Conservation (phyloP, 2,888 invertebrate species). For the Cerastoderma edule region DNA sequence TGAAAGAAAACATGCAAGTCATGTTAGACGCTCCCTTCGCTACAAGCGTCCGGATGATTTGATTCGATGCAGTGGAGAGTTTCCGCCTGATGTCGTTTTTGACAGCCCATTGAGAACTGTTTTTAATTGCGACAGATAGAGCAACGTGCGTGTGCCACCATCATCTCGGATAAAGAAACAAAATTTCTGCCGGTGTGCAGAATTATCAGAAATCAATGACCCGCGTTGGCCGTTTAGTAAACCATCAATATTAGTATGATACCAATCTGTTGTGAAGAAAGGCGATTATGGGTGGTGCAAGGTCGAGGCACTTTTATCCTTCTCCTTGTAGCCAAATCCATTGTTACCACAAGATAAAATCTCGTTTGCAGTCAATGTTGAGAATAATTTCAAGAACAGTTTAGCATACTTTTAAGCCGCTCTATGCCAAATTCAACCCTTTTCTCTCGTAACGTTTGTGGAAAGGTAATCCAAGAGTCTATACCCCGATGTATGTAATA, state of each 20-base stretch:
- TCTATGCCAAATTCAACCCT: too few relatives aligned
- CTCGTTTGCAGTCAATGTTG: too few relatives aligned
- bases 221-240: not conserved
- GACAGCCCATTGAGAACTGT: slow-evolving; percentile 27
- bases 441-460: too few relatives aligned
- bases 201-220: slow-evolving; percentile 19
- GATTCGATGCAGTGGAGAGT: slow-evolving; percentile 10
- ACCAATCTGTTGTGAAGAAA: not conserved
- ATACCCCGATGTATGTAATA: too few relatives aligned
- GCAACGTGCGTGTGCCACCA: slow-evolving; percentile 7
- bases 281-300: slow-evolving; percentile 5
- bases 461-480: too few relatives aligned
- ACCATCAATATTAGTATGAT: not conserved
- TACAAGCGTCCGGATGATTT: slow-evolving; percentile 9
- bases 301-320: not conserved
- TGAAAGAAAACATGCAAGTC: not conserved
- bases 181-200: slow-evolving; percentile 2
- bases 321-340: not conserved
- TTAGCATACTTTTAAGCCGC: too few relatives aligned
- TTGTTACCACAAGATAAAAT: too few relatives aligned
- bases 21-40: slow-evolving; percentile 4
- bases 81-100: slow-evolving; percentile 26
- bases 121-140: slow-evolving; percentile 19
- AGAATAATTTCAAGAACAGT: too few relatives aligned
- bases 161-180: not conserved